Evolutionary conservation across 2,797 vertebrate genomes (phyloP).

Genomic region (Oreortyx pictus): DNA sequence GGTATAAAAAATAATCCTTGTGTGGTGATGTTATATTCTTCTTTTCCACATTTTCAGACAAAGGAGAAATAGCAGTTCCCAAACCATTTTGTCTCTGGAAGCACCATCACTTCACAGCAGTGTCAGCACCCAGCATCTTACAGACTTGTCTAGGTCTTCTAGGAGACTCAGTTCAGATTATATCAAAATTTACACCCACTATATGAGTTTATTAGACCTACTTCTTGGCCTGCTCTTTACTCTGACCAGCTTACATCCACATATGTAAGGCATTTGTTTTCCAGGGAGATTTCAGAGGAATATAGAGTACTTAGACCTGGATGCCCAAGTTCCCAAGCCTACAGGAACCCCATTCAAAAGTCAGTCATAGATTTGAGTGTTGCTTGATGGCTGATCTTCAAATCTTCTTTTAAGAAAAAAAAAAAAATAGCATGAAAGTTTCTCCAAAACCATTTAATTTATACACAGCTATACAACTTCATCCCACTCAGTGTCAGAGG

Average conservation of each 20-base stretch:
- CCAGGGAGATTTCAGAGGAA: background rate
- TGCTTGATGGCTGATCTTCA: background rate
- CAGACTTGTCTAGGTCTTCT: fast-evolving
- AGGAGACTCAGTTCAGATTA: fast-evolving
- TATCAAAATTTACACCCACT: background rate
- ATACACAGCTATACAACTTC: background rate
- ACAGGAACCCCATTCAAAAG: background rate
- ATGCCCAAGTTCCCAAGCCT: fast-evolving
- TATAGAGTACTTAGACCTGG: fast-evolving
- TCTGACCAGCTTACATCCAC: fast-evolving
- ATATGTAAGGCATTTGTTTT: fast-evolving
- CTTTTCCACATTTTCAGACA: conserved; percentile 10
- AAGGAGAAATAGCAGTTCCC: conserved; percentile 29
- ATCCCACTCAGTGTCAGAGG: fast-evolving
- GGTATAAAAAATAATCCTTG: background rate
- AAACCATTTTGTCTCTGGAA: conserved; percentile 42
- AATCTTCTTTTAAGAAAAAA: background rate
- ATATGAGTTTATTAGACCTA: background rate
- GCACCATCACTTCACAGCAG: background rate
- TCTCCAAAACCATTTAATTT: fast-evolving
- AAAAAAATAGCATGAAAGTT: no score
- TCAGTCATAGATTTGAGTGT: no score
- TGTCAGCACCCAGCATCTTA: background rate
- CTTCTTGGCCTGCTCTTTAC: background rate
- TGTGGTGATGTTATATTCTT: background rate